A percentile compares a stretch with the other conserved stretches of the same genome.
Conservation (phyloP, 2,888 invertebrate species). For the Thera obeliscata region DNA sequence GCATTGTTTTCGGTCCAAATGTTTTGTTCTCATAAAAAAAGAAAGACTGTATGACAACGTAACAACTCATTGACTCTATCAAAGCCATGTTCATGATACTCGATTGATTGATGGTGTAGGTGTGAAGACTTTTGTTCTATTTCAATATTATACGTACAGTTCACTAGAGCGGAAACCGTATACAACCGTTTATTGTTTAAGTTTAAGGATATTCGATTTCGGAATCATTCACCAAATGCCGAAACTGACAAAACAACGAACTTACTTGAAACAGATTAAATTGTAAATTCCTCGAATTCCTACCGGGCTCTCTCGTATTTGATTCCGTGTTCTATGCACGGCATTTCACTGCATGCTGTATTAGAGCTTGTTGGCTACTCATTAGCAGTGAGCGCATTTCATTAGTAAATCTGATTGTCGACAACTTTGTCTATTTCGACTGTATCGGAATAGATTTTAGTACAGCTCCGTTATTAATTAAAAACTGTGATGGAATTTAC, state of each 20-base stretch:
- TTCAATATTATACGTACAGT: not conserved
- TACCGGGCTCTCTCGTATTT: not conserved
- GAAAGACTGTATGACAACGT: not conserved
- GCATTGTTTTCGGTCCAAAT: too few species aligned
- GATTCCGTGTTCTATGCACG: not conserved
- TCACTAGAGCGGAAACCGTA: not conserved
- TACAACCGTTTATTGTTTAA: not conserved
- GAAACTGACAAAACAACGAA: not conserved
- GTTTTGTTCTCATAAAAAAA: not conserved
- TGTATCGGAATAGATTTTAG: not conserved
- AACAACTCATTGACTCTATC: not conserved
- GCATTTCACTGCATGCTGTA: slow-evolving; percentile 9
- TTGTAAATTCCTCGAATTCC: not conserved
- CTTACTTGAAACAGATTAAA: not conserved
- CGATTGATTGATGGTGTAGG: not conserved
- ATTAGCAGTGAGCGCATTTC: slow-evolving; percentile 3
- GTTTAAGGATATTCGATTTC: not conserved
- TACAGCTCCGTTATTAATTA: not conserved
- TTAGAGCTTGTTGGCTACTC: slow-evolving; percentile 24
- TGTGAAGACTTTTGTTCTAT: not conserved
- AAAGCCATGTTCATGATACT: not conserved
- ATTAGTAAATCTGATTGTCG: not conserved
- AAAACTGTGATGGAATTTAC: too few species aligned
- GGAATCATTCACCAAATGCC: not conserved
- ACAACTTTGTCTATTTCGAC: not conserved